phyloP scores from a whole-genome alignment of 2,113 vertebrate genomes.

The Tachysurus fulvidraco region DNA sequence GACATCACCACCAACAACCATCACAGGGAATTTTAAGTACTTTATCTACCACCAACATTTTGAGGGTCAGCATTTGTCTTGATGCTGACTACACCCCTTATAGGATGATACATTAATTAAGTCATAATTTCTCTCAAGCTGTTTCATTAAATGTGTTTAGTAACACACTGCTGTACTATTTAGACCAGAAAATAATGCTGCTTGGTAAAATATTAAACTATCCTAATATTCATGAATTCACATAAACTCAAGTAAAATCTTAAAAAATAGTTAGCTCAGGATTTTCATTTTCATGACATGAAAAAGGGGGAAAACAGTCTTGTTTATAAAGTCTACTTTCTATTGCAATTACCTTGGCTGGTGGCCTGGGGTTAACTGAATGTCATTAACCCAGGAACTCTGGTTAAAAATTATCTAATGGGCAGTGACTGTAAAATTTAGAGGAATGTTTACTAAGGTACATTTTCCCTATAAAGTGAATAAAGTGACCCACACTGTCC shows the following conservation, averaged over 20 bases:
- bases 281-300: background rate
- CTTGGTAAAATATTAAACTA: too few relatives aligned
- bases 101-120: background rate
- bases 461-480: background rate
- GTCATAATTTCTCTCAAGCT: background rate
- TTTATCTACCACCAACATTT: background rate
- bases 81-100: background rate
- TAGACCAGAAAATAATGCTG: background rate
- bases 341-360: conserved; percentile 12
- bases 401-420: conserved; percentile 15
- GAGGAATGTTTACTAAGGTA: background rate
- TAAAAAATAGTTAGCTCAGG: background rate
- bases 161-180: background rate
- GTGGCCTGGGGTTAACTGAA: conserved; percentile 3
- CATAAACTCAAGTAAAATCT: background rate
- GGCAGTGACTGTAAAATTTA: background rate
- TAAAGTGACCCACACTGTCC: conserved; percentile 47
- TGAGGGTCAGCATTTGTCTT: background rate
- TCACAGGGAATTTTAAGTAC: background rate
- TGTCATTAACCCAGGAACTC: conserved; percentile 33
- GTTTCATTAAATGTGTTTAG: background rate
- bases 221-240: background rate
- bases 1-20: background rate
- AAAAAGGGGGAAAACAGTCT: background rate
- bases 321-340: background rate